These are phyloP conservation scores for Augiades crinisus DNA, from an alignment of 2,888 invertebrate species.

Conservation along the genomic window DNA sequence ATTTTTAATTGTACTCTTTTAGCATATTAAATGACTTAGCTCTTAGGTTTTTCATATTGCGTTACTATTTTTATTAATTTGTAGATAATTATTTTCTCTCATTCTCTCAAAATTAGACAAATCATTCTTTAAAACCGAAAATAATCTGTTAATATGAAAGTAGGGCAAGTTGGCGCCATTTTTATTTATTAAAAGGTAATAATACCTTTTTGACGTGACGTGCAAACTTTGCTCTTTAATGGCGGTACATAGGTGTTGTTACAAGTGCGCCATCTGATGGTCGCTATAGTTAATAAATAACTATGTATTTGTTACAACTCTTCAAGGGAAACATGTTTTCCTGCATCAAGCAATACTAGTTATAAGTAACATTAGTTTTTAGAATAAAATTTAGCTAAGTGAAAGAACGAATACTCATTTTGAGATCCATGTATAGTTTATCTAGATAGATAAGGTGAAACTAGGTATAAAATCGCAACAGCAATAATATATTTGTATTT, in stretches of 20 bases:
- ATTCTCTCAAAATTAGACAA: too few species aligned
- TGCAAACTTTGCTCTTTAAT: conserved; percentile 15
- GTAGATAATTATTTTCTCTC: too few species aligned
- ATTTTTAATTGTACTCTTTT: too few species aligned
- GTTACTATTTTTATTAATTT: too few species aligned
- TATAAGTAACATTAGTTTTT: conserved; percentile 59
- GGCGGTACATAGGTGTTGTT: conserved; percentile 45
- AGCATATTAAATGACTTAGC: too few species aligned
- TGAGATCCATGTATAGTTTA: conserved; percentile 73
- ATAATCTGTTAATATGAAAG: neutral
- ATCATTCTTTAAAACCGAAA: too few species aligned
- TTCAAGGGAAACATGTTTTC: conserved; percentile 69
- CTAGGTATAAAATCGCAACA: conserved; percentile 69
- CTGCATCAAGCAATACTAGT: conserved; percentile 79
- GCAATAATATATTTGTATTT: conserved; percentile 81
- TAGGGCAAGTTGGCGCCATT: neutral
- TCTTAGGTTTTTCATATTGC: too few species aligned
- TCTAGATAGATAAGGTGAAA: conserved; percentile 55
- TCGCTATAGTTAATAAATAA: conserved; percentile 49
- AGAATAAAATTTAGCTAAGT: conserved; percentile 62
- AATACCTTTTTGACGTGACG: neutral
- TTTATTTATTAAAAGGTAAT: neutral
- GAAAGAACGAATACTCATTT: conserved; percentile 73
- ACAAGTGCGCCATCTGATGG: conserved; percentile 69
- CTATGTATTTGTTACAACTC: conserved; percentile 63